Evolutionary conservation across 2,888 invertebrate genomes (phyloP).

Genomic region (Melinopterus prodromus): DNA sequence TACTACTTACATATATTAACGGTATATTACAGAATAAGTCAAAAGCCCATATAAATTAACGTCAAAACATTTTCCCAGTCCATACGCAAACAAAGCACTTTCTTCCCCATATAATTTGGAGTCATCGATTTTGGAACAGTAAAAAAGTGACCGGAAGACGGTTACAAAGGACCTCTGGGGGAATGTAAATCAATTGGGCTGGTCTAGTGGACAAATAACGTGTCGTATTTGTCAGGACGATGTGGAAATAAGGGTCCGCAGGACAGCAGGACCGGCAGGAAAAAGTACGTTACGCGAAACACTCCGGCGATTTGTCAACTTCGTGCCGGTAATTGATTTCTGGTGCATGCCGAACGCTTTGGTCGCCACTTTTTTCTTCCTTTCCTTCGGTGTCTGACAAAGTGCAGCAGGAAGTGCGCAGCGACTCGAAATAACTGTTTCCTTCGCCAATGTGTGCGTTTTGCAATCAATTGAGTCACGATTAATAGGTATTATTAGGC

Average conservation of each 20-base stretch:
- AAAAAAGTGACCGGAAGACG: conserved; percentile 9
- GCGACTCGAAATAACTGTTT: conserved; percentile 29
- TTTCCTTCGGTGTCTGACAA: conserved; percentile 24
- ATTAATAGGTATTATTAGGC: background rate
- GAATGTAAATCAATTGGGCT: conserved; percentile 61
- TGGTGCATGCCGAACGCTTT: conserved; percentile 17
- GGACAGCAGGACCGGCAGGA: conserved; percentile 46
- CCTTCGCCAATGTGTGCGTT: conserved; percentile 23
- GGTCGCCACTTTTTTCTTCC: conserved; percentile 17
- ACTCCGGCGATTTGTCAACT: conserved; percentile 30
- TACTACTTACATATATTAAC: no score
- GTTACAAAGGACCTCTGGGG: conserved; percentile 41
- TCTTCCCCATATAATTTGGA: background rate
- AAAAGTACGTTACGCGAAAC: conserved; percentile 49
- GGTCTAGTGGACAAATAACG: conserved; percentile 59
- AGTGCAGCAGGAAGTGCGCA: conserved; percentile 31
- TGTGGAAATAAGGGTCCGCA: conserved; percentile 57
- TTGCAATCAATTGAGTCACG: conserved; percentile 15
- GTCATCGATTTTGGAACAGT: background rate
- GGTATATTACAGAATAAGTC: no score
- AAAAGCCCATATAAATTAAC: no score
- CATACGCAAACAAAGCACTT: no score
- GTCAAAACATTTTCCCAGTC: background rate
- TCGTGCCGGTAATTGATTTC: conserved; percentile 35
- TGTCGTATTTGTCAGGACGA: conserved; percentile 59